Conservation (phyloP, 2,113 vertebrate genomes). For the Heptranchias perlo region DNA sequence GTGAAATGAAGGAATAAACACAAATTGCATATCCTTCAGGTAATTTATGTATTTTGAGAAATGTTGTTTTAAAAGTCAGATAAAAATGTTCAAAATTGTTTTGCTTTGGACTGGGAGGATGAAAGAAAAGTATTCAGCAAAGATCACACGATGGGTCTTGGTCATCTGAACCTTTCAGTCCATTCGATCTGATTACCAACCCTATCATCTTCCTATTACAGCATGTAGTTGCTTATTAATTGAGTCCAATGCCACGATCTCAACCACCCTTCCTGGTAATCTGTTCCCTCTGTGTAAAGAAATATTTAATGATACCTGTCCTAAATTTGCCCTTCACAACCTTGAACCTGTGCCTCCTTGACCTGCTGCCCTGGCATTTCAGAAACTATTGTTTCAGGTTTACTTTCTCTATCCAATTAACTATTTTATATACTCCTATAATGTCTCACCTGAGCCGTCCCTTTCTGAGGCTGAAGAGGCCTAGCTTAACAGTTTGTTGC, state of each 20-base stretch:
- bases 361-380: not conserved
- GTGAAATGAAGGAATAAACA: not conserved
- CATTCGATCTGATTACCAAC: not conserved
- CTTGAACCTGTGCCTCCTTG: not conserved
- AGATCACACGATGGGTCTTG: not conserved
- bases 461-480: not conserved
- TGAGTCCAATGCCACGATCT: not conserved
- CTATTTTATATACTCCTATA: no score
- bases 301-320: not conserved
- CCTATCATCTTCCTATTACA: not conserved
- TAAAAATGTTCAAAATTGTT: not conserved
- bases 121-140: not conserved
- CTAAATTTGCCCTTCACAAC: not conserved
- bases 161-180: not conserved
- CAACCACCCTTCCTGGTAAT: not conserved
- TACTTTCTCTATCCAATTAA: not conserved
- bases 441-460: no score
- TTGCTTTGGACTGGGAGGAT: not conserved
- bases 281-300: not conserved
- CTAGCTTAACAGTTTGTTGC: not conserved
- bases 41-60: not conserved
- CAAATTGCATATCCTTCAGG: not conserved
- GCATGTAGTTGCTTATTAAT: not conserved
- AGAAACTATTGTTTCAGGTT: not conserved
- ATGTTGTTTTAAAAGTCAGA: not conserved